Percentiles rank a stretch among this genome's conserved stretches.
These are phyloP conservation scores for Brachionus sp. DNA, from an alignment of 1,140 invertebrate species.

Conservation along the genomic window DNA sequence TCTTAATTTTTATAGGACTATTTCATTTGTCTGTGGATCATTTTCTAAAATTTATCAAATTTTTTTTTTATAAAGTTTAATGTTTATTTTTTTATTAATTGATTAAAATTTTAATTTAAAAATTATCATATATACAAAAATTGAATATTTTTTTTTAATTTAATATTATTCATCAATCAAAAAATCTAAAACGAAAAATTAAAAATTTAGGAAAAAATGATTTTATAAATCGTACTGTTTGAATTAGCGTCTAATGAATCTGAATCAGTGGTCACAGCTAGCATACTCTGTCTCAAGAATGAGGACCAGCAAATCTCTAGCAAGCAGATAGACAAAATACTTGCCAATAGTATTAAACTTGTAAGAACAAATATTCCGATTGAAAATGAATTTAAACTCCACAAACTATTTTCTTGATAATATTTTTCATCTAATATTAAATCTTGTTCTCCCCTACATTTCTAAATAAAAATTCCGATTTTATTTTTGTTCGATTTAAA, in stretches of 20 bases:
- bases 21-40: neutral
- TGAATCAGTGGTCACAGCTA: neutral
- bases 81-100: too few relatives aligned
- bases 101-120: too few relatives aligned
- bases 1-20: too few relatives aligned
- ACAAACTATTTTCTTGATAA: constrained; percentile 10
- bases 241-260: constrained; percentile 21
- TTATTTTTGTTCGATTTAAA: neutral
- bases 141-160: neutral
- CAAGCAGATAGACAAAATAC: neutral
- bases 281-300: neutral
- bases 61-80: too few relatives aligned
- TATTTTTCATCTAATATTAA: neutral
- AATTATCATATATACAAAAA: neutral
- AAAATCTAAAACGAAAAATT: constrained; percentile 5
- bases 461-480: neutral
- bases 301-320: constrained; percentile 20
- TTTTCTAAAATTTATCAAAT: too few relatives aligned
- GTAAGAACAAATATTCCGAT: constrained; percentile 4
- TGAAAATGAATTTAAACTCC: neutral
- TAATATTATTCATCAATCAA: constrained; percentile 18
- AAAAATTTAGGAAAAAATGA: neutral
- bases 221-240: neutral
- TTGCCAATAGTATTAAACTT: neutral
- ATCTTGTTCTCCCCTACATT: neutral